Percentiles rank a stretch among this genome's conserved stretches.
Evolutionary conservation across 2,113 vertebrate genomes (phyloP).

Genomic region (Solenodon paradoxus): DNA sequence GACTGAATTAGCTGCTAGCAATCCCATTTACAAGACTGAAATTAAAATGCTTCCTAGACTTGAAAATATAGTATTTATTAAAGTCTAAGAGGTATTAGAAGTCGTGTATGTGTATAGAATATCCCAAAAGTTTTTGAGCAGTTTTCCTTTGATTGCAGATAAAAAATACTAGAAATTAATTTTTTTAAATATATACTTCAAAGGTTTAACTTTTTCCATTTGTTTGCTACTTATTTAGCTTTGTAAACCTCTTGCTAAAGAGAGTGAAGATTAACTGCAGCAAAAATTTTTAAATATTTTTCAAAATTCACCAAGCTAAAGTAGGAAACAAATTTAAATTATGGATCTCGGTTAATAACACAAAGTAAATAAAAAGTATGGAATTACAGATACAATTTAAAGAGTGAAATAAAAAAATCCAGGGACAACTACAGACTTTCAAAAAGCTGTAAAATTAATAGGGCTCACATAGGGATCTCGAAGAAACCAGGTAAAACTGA

Average conservation of each 20-base stretch:
- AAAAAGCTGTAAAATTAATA: neutral
- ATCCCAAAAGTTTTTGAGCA: neutral
- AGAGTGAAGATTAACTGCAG: neutral
- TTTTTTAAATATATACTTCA: too few species aligned
- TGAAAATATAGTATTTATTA: neutral
- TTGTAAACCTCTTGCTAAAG: neutral
- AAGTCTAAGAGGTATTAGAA: too few species aligned
- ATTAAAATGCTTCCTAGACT: too few species aligned
- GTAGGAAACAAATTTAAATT: too few species aligned
- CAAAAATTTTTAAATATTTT: too few species aligned
- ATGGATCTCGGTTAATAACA: too few species aligned
- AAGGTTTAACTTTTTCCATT: neutral
- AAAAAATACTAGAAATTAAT: neutral
- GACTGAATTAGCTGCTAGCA: neutral
- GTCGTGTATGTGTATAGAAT: neutral
- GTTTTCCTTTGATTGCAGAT: neutral
- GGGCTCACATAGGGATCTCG: too few species aligned
- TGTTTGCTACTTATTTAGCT: neutral
- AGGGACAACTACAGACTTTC: neutral
- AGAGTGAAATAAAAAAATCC: too few species aligned
- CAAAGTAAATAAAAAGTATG: too few species aligned
- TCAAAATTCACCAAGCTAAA: too few species aligned
- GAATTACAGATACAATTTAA: too few species aligned
- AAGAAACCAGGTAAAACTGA: neutral
- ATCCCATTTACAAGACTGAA: neutral